phyloP scores from a whole-genome alignment of 2,113 vertebrate genomes.

The Meles meles region DNA sequence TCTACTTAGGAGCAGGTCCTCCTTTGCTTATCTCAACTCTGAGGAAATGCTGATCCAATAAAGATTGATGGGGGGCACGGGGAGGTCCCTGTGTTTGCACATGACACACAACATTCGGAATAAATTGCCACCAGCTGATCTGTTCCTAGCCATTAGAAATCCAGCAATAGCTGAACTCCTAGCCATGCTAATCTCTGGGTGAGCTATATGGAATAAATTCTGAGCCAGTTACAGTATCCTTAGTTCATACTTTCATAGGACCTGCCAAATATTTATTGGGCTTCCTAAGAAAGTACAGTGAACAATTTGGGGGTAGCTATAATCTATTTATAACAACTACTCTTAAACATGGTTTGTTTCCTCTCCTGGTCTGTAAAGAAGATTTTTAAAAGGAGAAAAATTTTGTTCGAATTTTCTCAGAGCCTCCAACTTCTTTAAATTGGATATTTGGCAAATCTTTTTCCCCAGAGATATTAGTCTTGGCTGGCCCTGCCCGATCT shows the following conservation, averaged over 20 bases:
- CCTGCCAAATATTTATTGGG: constrained; percentile 47
- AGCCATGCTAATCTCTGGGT: background rate
- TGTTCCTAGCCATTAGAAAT: constrained; percentile 32
- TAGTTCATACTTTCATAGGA: constrained; percentile 38
- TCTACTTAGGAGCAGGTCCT: background rate
- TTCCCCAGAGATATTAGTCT: constrained; percentile 36
- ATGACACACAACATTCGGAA: background rate
- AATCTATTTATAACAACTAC: constrained; percentile 47
- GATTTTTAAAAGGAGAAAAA: constrained; percentile 43
- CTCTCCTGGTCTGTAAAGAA: constrained; percentile 43
- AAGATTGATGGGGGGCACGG: background rate
- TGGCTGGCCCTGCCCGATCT: constrained; percentile 12
- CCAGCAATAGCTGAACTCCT: background rate
- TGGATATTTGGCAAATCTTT: constrained; percentile 56
- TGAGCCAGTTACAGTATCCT: background rate
- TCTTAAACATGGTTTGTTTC: constrained; percentile 54
- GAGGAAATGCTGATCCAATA: background rate
- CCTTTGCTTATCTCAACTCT: background rate
- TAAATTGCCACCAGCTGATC: background rate
- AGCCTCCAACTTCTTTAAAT: constrained; percentile 60
- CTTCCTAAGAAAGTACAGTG: constrained; percentile 52
- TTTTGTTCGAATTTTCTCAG: constrained; percentile 51
- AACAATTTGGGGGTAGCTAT: constrained; percentile 29
- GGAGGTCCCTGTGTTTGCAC: background rate
- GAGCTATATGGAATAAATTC: background rate